Evolutionary conservation across 2,113 vertebrate species (phyloP), one percentile per base, ranked within the genome.

Genomic region (Tringa solitaria): DNA sequence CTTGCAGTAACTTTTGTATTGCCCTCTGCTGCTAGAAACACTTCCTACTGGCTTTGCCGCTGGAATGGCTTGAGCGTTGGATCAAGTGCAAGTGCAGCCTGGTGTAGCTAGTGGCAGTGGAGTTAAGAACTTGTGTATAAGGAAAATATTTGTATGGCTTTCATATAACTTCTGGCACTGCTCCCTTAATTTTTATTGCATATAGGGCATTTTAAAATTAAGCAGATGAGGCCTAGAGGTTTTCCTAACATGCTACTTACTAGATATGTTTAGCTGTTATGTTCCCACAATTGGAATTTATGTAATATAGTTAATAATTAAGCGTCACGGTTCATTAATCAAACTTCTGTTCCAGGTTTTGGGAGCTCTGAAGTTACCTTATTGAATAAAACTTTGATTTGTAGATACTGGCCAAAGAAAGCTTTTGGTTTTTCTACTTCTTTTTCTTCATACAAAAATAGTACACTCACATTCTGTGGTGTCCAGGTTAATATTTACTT

Each of bases 21-120:
- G 90, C 94, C 94, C 88, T 97, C 93, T 95, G 93, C 97, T 97
- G 96, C 95, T 98, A 50, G 90, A 95, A 97, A 75, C 89, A 90
- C 88, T 96, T 97, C 85, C 88, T 97, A 12, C 96, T 92, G 83
- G 91, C 63, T 98, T 73, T 97, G 81, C 91, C 97, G 97, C 96
- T 96, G 65, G 53, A 92, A 70, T 79, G 90, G 91, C 96, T 95
- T 97, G 84, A 95, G 87, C 79, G 61, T 78, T 87, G 94, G 88
- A 77, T 95, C 91, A 91, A 95, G 88, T 93, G 60, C 91, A 85
- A 94, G 87, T 76, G 96, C 97, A 96, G 92, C 94, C 94, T 95
- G 81, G 41, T 93, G 60, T 94, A 90, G 61, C 93, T 96, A 90
- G 81, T 84, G 54, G 93, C 93, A 95, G 83, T 74, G 79, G 96